Conservation (phyloP, 2,888 invertebrate species). For the Nomada ferruginata region DNA sequence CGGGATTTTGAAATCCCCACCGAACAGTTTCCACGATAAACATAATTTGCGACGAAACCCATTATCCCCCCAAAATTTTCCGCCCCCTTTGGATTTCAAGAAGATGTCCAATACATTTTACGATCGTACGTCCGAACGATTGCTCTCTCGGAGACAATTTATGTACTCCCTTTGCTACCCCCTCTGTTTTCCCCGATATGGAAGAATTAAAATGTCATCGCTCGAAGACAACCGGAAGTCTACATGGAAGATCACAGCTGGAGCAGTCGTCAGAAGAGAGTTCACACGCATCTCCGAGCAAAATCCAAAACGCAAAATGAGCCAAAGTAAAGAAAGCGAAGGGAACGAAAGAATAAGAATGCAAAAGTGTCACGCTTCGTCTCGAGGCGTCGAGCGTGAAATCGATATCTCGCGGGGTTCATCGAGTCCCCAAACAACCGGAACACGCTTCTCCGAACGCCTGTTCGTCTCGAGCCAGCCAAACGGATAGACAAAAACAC, state of each 20-base stretch:
- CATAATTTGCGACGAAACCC: no score
- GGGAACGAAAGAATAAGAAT: neutral
- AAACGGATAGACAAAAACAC: slow-evolving; percentile 83
- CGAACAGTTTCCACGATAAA: no score
- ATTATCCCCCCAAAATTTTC: no score
- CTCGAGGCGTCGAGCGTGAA: slow-evolving; percentile 30
- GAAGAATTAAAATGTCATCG: slow-evolving; percentile 46
- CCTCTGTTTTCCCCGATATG: neutral
- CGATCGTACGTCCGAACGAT: no score
- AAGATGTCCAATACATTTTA: no score
- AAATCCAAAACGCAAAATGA: neutral
- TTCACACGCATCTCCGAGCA: slow-evolving; percentile 15
- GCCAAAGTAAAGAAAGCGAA: neutral
- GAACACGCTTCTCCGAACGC: slow-evolving; percentile 17
- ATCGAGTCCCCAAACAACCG: slow-evolving; percentile 32
- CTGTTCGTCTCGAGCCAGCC: slow-evolving; percentile 73
- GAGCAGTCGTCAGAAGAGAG: slow-evolving; percentile 33
- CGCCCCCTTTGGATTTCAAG: no score
- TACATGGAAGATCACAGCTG: slow-evolving; percentile 72
- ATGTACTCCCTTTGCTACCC: neutral
- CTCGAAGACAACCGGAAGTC: slow-evolving; percentile 71
- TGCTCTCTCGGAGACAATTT: no score
- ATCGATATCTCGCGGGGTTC: slow-evolving; percentile 42
- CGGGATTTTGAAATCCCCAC: no score
- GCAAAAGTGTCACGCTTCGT: neutral